phyloP scores from a whole-genome alignment of 2,113 vertebrate genomes.

The Geococcyx californianus region DNA sequence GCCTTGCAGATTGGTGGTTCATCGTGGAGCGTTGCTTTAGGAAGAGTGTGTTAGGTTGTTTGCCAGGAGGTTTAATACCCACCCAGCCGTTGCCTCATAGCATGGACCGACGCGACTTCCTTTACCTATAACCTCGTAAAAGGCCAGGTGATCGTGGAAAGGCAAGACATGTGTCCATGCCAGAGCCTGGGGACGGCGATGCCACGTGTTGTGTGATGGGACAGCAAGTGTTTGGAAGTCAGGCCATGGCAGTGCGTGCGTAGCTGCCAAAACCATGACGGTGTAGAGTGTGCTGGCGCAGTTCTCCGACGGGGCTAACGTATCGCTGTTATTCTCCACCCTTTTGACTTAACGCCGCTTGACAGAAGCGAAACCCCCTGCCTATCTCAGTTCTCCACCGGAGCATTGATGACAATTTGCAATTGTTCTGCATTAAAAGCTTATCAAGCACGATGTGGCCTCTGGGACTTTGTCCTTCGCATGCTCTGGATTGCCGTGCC shows the following conservation, averaged over 20 bases:
- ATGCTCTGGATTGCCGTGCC: neutral
- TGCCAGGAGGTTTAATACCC: conserved; percentile 3
- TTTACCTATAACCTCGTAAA: neutral
- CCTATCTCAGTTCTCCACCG: neutral
- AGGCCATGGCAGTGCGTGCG: accelerated
- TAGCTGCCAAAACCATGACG: neutral
- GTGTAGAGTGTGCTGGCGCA: neutral
- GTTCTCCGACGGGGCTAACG: neutral
- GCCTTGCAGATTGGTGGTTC: conserved; percentile 46
- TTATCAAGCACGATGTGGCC: neutral
- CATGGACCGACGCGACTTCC: neutral
- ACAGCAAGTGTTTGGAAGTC: neutral
- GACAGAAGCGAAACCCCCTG: neutral
- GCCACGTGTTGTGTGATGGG: accelerated
- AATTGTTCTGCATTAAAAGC: conserved; percentile 20
- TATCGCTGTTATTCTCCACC: neutral
- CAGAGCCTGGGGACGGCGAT: neutral
- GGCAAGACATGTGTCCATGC: neutral
- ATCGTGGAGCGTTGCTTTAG: neutral
- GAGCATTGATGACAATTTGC: conserved; percentile 30
- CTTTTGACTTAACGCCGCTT: neutral
- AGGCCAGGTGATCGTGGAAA: neutral
- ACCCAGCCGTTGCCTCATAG: neutral
- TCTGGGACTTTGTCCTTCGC: neutral
- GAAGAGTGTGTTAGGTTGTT: conserved; percentile 47